A percentile compares a stretch with the other conserved stretches of the same genome.
phyloP scores from a whole-genome alignment of 1,140 invertebrate species.

The Vanessa tameamea region DNA sequence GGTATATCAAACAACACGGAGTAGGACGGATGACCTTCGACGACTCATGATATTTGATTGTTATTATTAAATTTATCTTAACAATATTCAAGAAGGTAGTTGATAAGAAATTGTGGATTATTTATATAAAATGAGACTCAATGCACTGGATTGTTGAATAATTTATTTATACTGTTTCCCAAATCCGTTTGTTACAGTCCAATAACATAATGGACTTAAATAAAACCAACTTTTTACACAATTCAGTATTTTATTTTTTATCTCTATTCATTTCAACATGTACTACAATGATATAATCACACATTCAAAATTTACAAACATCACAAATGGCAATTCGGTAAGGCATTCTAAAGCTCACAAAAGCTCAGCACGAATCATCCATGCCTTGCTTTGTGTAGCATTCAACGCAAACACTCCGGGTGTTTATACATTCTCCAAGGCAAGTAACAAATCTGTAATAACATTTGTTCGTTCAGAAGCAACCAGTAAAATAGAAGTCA shows the following conservation, averaged over 20 bases:
- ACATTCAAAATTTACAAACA: constrained; percentile 65
- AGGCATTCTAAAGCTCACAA: constrained; percentile 47
- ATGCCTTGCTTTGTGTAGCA: constrained; percentile 4
- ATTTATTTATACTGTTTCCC: constrained; percentile 17
- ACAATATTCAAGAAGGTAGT: constrained; percentile 11
- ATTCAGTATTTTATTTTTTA: constrained; percentile 73
- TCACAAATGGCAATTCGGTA: constrained; percentile 72
- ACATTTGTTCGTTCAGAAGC: constrained; percentile 8
- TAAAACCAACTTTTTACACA: constrained; percentile 69
- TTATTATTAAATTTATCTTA: constrained; percentile 35
- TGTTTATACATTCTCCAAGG: constrained; percentile 40
- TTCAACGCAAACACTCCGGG: constrained; percentile 14
- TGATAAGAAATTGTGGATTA: constrained; percentile 3
- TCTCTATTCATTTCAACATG: constrained; percentile 69
- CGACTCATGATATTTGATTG: constrained; percentile 82
- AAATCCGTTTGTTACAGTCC: background rate
- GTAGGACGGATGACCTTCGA: constrained; percentile 90
- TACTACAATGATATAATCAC: constrained; percentile 67
- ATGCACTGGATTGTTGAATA: constrained; percentile 20
- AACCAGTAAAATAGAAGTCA: background rate
- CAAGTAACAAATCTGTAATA: constrained; percentile 32
- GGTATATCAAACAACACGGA: constrained; percentile 91
- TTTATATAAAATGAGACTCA: constrained; percentile 12
- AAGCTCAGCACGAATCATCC: constrained; percentile 6
- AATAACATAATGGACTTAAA: constrained; percentile 37